These are phyloP conservation scores for Beris chalybata DNA, from an alignment of 2,888 invertebrate species.

Conservation along the genomic window DNA sequence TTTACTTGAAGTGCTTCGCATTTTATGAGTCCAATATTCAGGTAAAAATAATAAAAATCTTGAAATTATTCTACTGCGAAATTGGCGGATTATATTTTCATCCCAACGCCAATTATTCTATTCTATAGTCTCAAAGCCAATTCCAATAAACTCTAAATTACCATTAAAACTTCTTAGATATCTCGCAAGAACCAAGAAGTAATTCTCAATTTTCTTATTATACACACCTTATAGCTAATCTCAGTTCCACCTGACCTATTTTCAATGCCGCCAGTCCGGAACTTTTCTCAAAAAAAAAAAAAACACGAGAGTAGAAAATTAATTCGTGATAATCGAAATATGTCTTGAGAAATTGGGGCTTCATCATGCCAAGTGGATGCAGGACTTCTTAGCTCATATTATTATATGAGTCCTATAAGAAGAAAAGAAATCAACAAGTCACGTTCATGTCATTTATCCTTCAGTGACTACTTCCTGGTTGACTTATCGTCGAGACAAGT, in stretches of 20 bases:
- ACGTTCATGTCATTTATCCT: conserved; percentile 41
- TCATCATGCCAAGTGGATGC: background rate
- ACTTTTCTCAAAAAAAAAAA: conserved; percentile 6
- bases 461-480: conserved; percentile 34
- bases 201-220: background rate
- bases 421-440: conserved; percentile 39
- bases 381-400: background rate
- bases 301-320: conserved; percentile 29
- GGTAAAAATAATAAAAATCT: background rate
- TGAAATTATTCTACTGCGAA: conserved; percentile 12
- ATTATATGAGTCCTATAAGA: conserved; percentile 12
- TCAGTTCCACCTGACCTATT: conserved; percentile 33
- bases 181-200: background rate
- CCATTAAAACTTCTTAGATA: conserved; percentile 13
- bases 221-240: conserved; percentile 19
- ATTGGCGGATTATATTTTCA: conserved; percentile 21
- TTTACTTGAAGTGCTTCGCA: background rate
- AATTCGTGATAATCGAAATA: conserved; percentile 37
- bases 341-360: conserved; percentile 28
- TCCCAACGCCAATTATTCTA: background rate
- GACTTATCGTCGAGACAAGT: conserved; percentile 30
- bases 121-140: background rate
- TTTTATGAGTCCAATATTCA: background rate
- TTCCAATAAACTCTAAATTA: conserved; percentile 9
- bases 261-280: conserved; percentile 16